Percentiles rank a stretch among this genome's conserved stretches.
These are phyloP conservation scores for Periophthalmodon schlosseri DNA, from an alignment of 2,113 vertebrate species.

Conservation along the genomic window DNA sequence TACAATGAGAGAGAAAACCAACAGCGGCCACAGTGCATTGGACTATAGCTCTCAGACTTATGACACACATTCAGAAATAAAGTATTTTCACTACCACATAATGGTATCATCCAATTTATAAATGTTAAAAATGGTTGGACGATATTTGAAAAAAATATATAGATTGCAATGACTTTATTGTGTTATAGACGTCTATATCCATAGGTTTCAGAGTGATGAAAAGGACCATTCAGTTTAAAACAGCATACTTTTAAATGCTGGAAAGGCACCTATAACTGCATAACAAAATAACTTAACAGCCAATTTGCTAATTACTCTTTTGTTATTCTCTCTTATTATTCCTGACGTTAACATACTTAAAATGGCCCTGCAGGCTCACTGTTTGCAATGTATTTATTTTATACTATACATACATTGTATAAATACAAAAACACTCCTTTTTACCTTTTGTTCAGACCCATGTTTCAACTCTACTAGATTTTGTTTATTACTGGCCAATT, in stretches of 20 bases:
- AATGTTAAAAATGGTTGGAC: not conserved
- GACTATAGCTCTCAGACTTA: not conserved
- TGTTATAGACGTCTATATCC: not conserved
- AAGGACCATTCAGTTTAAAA: not conserved
- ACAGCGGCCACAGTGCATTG: not conserved
- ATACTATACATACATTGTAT: too few species aligned
- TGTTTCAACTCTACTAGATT: not conserved
- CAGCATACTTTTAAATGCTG: too few species aligned
- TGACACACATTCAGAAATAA: conserved; percentile 5
- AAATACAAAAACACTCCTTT: too few species aligned
- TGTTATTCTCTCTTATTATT: not conserved
- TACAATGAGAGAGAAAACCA: conserved; percentile 15
- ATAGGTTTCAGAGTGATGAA: not conserved
- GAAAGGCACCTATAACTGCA: too few species aligned
- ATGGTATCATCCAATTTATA: not conserved
- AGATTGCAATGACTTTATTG: not conserved
- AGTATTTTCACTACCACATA: not conserved
- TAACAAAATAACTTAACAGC: too few species aligned
- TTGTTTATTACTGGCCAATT: not conserved
- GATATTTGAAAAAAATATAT: not conserved
- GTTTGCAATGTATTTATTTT: not conserved
- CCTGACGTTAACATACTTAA: not conserved
- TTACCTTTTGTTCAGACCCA: not conserved
- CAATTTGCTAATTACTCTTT: too few species aligned
- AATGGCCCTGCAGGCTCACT: not conserved